Conservation (phyloP, 2,113 vertebrate species). For the Serinus canaria region DNA sequence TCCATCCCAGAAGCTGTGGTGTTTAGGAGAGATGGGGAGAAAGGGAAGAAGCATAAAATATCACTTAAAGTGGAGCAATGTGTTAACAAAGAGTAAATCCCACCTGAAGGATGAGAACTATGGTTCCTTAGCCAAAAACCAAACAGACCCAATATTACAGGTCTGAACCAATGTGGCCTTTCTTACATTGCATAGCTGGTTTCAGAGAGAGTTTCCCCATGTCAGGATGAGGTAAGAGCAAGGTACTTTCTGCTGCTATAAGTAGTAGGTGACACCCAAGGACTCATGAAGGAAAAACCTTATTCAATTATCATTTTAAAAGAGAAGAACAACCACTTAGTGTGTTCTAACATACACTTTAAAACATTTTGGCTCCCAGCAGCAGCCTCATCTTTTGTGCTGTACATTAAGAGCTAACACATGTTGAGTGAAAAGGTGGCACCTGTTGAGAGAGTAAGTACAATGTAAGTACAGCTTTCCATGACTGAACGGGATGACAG, state of each 20-base stretch:
- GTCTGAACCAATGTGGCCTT: not conserved
- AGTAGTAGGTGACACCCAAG: not conserved
- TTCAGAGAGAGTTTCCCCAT: not conserved
- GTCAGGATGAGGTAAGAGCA: not conserved
- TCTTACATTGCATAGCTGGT: not conserved
- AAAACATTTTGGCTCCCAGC: not conserved
- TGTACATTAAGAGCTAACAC: not conserved
- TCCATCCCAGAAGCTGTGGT: conserved; percentile 76
- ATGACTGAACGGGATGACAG: not conserved
- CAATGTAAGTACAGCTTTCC: not conserved
- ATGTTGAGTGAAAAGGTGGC: not conserved
- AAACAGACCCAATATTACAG: not conserved
- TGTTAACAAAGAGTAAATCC: not conserved
- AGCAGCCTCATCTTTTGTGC: not conserved
- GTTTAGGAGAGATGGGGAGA: not conserved
- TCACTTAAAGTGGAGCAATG: not conserved
- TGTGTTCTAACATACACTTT: not conserved
- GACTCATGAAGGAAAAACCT: not conserved
- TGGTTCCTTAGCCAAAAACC: not conserved
- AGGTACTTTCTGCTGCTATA: not conserved
- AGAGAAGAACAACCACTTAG: not conserved
- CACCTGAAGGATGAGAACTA: not conserved
- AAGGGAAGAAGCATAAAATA: not conserved
- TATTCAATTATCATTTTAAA: not conserved
- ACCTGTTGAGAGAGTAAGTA: not conserved